These are phyloP conservation scores for Struthio camelus DNA, from an alignment of 2,113 vertebrate species.

Conservation along the genomic window DNA sequence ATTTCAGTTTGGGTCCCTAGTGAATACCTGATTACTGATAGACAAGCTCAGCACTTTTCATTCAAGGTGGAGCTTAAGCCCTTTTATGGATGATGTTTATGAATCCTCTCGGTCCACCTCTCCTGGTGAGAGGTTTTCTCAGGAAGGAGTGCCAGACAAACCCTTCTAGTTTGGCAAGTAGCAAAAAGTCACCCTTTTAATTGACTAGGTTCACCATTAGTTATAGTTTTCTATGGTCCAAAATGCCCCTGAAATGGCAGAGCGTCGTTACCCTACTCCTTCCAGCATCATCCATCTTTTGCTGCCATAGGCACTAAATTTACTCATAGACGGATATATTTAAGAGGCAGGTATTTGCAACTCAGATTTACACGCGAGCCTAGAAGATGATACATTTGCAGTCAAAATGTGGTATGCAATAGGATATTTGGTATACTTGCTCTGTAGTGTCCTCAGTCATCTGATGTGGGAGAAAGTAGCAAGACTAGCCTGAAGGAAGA, in stretches of 20 bases:
- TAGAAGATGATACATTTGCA: background rate
- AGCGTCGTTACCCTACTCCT: background rate
- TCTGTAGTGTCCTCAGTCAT: background rate
- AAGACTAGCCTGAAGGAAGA: constrained; percentile 2
- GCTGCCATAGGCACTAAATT: background rate
- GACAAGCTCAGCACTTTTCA: background rate
- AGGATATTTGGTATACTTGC: background rate
- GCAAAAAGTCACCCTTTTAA: background rate
- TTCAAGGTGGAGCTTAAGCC: background rate
- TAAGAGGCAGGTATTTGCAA: background rate
- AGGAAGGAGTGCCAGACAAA: background rate
- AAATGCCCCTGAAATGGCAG: background rate
- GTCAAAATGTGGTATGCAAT: background rate
- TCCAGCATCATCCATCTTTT: background rate
- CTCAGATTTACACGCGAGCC: background rate
- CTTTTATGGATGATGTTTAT: background rate
- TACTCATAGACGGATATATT: background rate
- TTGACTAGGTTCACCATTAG: background rate
- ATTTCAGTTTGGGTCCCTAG: background rate
- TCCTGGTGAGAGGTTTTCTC: background rate
- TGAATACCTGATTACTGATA: background rate
- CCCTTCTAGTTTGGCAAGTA: background rate
- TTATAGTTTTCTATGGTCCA: background rate
- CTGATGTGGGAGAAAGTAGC: background rate
- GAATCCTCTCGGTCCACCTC: background rate